Evolutionary conservation across 2,113 vertebrate species (phyloP), one percentile per base, ranked within the genome.

Genomic region (Phodopus roborovskii): DNA sequence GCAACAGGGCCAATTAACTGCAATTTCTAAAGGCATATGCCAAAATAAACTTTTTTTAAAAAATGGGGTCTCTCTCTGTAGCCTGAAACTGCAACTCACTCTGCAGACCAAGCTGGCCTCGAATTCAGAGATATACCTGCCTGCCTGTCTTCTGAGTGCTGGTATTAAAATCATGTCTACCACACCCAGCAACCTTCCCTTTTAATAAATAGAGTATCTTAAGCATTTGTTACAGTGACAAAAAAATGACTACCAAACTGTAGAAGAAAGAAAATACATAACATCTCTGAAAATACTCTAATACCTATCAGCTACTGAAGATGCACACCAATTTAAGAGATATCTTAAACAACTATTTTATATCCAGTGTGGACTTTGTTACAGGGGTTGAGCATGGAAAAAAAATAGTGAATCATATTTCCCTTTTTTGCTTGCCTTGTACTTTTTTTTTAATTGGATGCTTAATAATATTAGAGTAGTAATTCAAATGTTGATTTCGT

Each of bases 251-350:
- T 88, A 42, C 28, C 28, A 74, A 28, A 36, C 8, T 89, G 26
- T 30, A 39, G 11, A 83, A 73, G 71, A 83, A 92, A 83, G 26
- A 77, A 94, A 83, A 88, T n/a, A 68, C 33, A 50, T 36, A 28
- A 0, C 3, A 22, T 89, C 92, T 97, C 71, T 70, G 60, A 94
- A 97, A 81, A 90, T 85, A 56, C 68, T 66, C 70, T n/a, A 89
- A 86, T 50, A 92, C 5, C 5, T 2, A 87, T 36, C 62, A 92
- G 50, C 3, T 36, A 2, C 60, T 50, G 56, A 87, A 75, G 56
- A 62, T 33, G 19, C 33, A 90, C 79, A 58, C 19, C 50, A 48
- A 66, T 50, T 93, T 78, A 86, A 74, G 5, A 30, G 68, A 22
- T 73, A 16, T 64, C 62, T 4, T 71, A 42, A 90, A 90, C 7